Conservation (phyloP, 2,888 invertebrate species). For the Linnaemya tessellans region DNA sequence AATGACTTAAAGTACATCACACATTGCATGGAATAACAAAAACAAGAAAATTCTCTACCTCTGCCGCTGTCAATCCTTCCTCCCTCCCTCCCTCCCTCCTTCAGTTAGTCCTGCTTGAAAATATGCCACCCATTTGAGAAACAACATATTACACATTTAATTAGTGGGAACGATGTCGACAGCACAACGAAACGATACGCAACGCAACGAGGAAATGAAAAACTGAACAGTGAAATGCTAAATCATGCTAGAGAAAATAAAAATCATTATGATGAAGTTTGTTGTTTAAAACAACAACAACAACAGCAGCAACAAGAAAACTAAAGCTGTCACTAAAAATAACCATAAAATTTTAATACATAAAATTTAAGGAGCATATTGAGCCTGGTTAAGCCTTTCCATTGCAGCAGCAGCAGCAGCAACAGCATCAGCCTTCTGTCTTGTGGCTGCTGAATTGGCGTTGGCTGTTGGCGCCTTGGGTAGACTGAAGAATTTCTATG, state of each 20-base stretch:
- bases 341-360: constrained; percentile 28
- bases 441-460: constrained; percentile 58
- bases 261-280: constrained; percentile 49
- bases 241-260: constrained; percentile 58
- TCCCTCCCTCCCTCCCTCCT: background rate
- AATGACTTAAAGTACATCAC: constrained; percentile 76
- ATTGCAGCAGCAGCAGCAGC: constrained; percentile 63
- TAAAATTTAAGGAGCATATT: constrained; percentile 74
- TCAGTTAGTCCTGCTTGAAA: background rate
- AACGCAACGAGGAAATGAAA: constrained; percentile 26
- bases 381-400: constrained; percentile 76
- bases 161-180: constrained; percentile 49
- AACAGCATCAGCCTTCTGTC: constrained; percentile 35
- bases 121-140: constrained; percentile 22
- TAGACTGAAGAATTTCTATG: constrained; percentile 83
- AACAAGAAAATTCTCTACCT: constrained; percentile 27
- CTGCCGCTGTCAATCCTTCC: background rate
- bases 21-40: constrained; percentile 57
- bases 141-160: constrained; percentile 59
- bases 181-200: background rate
- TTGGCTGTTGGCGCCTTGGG: constrained; percentile 78
- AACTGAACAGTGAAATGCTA: constrained; percentile 56
- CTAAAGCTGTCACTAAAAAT: constrained; percentile 19
- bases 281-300: constrained; percentile 64
- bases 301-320: constrained; percentile 14